These are phyloP conservation scores for Coenobita brevimanus DNA, from an alignment of 1,140 invertebrate genomes.

Conservation along the genomic window DNA sequence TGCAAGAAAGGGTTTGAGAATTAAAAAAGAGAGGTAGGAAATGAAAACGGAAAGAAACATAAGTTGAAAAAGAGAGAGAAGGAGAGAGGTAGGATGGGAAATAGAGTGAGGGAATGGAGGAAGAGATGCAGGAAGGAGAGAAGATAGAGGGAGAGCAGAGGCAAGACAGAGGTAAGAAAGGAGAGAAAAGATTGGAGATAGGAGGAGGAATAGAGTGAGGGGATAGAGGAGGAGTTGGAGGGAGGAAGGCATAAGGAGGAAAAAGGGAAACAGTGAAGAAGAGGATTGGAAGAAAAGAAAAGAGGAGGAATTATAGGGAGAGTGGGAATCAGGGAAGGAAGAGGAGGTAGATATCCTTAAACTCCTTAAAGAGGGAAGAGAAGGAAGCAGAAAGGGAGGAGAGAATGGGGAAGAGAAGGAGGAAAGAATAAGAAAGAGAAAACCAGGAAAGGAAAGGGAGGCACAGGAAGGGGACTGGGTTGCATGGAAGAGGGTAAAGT, in stretches of 20 bases:
- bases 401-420: not conserved
- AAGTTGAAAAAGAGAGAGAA: too few species aligned
- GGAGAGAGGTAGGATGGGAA: too few species aligned
- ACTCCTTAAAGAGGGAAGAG: too few species aligned
- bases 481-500: not conserved
- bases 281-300: not conserved
- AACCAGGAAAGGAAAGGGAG: not conserved
- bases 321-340: not conserved
- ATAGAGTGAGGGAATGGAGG: not conserved
- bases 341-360: too few species aligned
- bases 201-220: not conserved
- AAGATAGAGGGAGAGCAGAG: not conserved
- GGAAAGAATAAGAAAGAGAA: not conserved
- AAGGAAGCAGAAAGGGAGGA: not conserved
- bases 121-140: too few species aligned
- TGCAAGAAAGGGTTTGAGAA: not conserved
- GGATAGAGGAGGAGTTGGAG: not conserved
- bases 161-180: not conserved
- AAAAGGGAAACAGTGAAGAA: too few species aligned
- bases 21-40: too few species aligned
- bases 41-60: too few species aligned
- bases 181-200: not conserved
- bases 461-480: too few species aligned
- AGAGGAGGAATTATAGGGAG: conserved; percentile 1
- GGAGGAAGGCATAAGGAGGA: too few species aligned